These are phyloP conservation scores for Eudasyphora cyanicolor DNA, from an alignment of 2,888 invertebrate species.

Conservation along the genomic window DNA sequence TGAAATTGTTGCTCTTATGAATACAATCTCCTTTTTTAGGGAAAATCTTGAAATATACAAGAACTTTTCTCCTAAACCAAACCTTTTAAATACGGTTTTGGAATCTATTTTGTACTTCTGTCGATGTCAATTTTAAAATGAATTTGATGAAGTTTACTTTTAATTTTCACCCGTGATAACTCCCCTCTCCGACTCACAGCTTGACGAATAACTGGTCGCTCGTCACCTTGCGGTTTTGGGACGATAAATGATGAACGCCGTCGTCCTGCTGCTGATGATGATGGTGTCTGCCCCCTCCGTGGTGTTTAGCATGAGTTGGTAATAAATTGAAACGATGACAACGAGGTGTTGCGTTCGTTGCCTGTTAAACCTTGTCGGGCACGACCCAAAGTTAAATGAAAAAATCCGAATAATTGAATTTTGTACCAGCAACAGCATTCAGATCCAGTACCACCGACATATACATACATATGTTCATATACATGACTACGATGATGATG, in stretches of 20 bases:
- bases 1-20: no score
- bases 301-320: not conserved
- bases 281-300: not conserved
- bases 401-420: slow-evolving; percentile 22
- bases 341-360: not conserved
- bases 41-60: no score
- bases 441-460: no score
- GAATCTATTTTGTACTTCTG: slow-evolving; percentile 15
- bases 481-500: not conserved
- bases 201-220: no score
- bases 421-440: no score
- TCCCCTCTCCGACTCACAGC: no score
- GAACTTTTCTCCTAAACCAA: no score
- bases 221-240: not conserved
- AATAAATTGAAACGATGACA: not conserved
- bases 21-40: no score
- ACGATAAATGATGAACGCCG: not conserved
- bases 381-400: not conserved
- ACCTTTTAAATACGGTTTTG: no score
- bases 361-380: no score
- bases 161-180: not conserved
- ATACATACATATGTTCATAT: not conserved
- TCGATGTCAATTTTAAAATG: not conserved
- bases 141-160: slow-evolving; percentile 26
- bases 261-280: not conserved